A percentile compares a stretch with the other conserved stretches of the same genome.
phyloP scores from a whole-genome alignment of 2,888 invertebrate species.

The Nomada hirtipes region DNA sequence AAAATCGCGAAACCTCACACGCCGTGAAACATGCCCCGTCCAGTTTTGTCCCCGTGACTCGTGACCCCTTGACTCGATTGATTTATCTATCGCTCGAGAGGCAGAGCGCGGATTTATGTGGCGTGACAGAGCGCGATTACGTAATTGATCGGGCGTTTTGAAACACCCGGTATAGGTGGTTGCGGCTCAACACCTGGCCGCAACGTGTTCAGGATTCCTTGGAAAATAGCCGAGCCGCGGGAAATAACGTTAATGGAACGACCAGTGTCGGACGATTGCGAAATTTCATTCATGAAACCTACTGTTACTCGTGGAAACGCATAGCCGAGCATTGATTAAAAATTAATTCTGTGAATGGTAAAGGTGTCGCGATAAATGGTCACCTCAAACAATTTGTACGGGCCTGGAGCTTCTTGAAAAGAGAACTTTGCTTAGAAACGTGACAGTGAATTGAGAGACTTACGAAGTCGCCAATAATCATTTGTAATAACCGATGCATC shows the following conservation, averaged over 20 bases:
- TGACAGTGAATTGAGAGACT: no score
- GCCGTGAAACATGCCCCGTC: neutral
- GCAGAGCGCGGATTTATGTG: slow-evolving; percentile 12
- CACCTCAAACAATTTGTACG: no score
- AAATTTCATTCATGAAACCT: slow-evolving; percentile 71
- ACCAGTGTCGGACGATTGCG: slow-evolving; percentile 63
- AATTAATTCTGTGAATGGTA: no score
- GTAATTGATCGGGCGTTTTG: neutral
- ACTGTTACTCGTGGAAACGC: slow-evolving; percentile 26
- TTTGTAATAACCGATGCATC: no score
- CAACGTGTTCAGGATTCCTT: slow-evolving; percentile 62
- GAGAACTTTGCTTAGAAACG: no score
- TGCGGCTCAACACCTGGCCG: slow-evolving; percentile 68
- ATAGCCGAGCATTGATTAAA: neutral
- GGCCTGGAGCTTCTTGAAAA: no score
- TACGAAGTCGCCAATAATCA: no score
- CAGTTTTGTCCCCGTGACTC: slow-evolving; percentile 5
- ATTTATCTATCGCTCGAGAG: neutral
- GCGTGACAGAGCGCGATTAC: slow-evolving; percentile 9
- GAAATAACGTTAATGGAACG: slow-evolving; percentile 70
- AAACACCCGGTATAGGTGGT: slow-evolving; percentile 63
- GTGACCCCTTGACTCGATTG: slow-evolving; percentile 13
- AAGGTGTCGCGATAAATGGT: no score
- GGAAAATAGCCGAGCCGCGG: slow-evolving; percentile 53
- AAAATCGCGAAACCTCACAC: neutral